Base-by-base conservation (phyloP, 2,888 invertebrate genomes). In the Cephonodes hylas region DNA sequence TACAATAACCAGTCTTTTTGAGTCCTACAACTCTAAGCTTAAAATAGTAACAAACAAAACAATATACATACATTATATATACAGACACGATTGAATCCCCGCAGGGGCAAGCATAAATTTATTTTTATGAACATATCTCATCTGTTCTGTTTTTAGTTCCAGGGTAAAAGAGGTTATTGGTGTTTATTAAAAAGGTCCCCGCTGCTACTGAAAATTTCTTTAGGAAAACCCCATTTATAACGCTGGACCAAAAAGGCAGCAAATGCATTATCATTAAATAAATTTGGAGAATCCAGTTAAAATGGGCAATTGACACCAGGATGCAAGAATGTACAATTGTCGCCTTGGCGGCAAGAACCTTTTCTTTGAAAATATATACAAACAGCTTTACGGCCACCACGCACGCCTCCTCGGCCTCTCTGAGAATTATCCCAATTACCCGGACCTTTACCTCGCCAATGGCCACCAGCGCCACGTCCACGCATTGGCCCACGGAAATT, bases 251-350 rank as follows among this genome's bases (percentile, higher is more conserved):
- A n/a, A n/a, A n/a, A n/a, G n/a, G n/a, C n/a, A n/a, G n/a, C n/a
- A n/a, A n/a, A n/a, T n/a, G n/a, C n/a, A n/a, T n/a, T n/a, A n/a
- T n/a, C n/a, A 61, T 61, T 59, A 42, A 23, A 64, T 62, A 67
- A 15, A 58, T 31, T 46, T 58, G 18, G 42, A 59, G 53, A 56
- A 27, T 38, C n/a, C 42, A 57, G 20, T 72, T 81, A 93, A 79
- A 81, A 92, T 7, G 94, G 94, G 73, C 93, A 93, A 83, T 94
- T 94, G 20, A 94, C 93, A 66, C 94, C 95, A 2, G 96, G 96
- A 92, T 98, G 98, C 71, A 97, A 89, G 84, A 96, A 98, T 60
- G 95, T 94, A 87, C 98, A 98, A 72, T 95, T 95, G 73, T 96
- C 96, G 61, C 96, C 96, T 79, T 96, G 95, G 59, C 96, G 93